Conservation (phyloP, 2,888 invertebrate genomes). For the Thecocarcelia acutangulata region DNA sequence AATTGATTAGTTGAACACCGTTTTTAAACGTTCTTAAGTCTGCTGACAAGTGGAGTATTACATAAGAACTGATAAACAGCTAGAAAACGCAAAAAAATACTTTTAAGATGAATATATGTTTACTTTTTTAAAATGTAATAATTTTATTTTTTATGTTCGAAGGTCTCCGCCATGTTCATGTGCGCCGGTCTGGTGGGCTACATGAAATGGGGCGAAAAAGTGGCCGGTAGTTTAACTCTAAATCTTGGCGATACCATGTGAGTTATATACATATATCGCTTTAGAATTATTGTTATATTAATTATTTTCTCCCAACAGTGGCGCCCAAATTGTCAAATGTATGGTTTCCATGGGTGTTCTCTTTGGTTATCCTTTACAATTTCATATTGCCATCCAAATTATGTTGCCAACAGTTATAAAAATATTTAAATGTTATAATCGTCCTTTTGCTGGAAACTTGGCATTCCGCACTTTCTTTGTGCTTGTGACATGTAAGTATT, state of each 20-base stretch:
- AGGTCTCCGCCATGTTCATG: conserved; percentile 89
- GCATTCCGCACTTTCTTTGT: conserved; percentile 88
- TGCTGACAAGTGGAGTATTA: too few relatives aligned
- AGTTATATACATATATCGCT: conserved; percentile 65
- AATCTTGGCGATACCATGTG: conserved; percentile 85
- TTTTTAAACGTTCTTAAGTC: too few relatives aligned
- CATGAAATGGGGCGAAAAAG: conserved; percentile 91
- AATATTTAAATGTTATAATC: conserved; percentile 83
- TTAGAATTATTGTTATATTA: conserved; percentile 55
- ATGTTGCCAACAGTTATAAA: conserved; percentile 88
- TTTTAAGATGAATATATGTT: too few relatives aligned
- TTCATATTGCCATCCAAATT: conserved; percentile 96
- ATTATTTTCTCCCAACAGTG: conserved; percentile 82
- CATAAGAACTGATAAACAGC: too few relatives aligned
- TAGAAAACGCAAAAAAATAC: too few relatives aligned
- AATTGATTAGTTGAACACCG: too few relatives aligned
- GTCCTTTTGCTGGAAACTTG: conserved; percentile 86
- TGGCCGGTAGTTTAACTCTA: conserved; percentile 92
- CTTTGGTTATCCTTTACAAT: conserved; percentile 95
- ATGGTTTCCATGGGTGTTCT: conserved; percentile 93
- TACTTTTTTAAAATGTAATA: too few relatives aligned
- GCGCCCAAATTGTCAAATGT: conserved; percentile 91
- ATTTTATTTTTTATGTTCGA: too few relatives aligned
- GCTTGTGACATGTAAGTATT: conserved; percentile 90
- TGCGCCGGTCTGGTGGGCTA: conserved; percentile 93